Base-by-base conservation (phyloP, 1,140 invertebrate species). In the Ditylenchus dipsaci region DNA sequence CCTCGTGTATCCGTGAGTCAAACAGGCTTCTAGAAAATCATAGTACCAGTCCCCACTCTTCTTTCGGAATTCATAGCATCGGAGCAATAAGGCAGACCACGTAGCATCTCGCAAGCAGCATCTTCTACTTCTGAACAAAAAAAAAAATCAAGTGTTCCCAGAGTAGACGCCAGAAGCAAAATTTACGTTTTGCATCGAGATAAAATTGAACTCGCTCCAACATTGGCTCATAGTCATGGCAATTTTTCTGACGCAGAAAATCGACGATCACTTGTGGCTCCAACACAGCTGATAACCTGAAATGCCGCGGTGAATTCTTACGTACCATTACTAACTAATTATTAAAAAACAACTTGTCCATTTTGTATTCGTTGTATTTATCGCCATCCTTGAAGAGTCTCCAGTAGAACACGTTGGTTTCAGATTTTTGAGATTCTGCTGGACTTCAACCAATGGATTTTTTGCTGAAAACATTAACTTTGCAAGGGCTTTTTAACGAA, bases 11-110 rank as follows among this genome's bases (percentile, higher is more conserved):
- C 56, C 56, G 30, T 63, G 43, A 19, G 53, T 72, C 15, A 58
- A 21, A 13, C 72, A 65, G 26, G 69, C 69, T 23, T 71, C 69
- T 27, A 71, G 21, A 64, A 71, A 71, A 23, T 71, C 67, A 26
- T 26, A 71, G 42, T 63, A 71, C 69, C 69, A 71, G 13, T 61
- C 68, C 30, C 49, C 1, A 27, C 1, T 43, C 29, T 30, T 21
- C 21, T n/a, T 7, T 42, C 33, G 15, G 68, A 70, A 29, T 59
- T 59, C 13, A 15, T 19, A 0, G 49, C n/a, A 58, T 70, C 68
- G 9, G 67, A 58, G 9, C 68, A 70, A 27, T 67, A 65, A 7
- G 45, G 42, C 15, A 70, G 59, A 11, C 68, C 65, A 23, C 68
- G 68, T 23, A 70, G 23, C 38, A 70, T 26, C 27, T 47, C 9